These are phyloP conservation scores for Octomys mimax DNA, from an alignment of 2,797 vertebrate species.

Conservation along the genomic window DNA sequence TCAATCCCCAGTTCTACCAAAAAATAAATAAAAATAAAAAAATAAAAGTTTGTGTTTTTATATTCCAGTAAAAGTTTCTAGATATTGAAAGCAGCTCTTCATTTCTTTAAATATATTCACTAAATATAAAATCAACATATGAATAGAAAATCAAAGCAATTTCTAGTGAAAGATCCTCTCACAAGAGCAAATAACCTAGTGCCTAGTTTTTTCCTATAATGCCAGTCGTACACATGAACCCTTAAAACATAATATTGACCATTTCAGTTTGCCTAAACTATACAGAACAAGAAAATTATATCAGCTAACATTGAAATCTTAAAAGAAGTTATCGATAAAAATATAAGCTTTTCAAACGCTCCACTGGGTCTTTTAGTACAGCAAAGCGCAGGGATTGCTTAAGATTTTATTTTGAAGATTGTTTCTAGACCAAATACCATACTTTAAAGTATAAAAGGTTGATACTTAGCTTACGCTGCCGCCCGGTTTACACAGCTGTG, in stretches of 20 bases:
- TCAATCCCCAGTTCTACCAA: too few species aligned
- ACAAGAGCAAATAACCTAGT: not conserved
- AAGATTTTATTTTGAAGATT: not conserved
- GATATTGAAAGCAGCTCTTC: too few species aligned
- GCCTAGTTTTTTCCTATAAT: not conserved
- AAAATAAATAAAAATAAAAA: too few species aligned
- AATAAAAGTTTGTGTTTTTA: not conserved
- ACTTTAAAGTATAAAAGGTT: slow-evolving; percentile 1
- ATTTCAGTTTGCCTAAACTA: too few species aligned
- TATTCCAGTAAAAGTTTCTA: not conserved
- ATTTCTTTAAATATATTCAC: too few species aligned
- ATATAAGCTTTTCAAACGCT: not conserved
- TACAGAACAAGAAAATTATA: too few species aligned
- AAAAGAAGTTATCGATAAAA: not conserved
- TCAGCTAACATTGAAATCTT: too few species aligned
- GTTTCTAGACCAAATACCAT: not conserved
- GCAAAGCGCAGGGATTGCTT: not conserved
- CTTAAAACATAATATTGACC: slow-evolving; percentile 11
- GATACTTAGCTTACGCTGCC: not conserved
- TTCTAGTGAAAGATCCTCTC: slow-evolving; percentile 34
- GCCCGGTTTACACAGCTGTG: not conserved
- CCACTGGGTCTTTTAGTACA: not conserved
- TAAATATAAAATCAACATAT: slow-evolving; percentile 7
- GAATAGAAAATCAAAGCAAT: slow-evolving; percentile 18
- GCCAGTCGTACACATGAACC: not conserved